Conservation (phyloP, 2,113 vertebrate genomes). For the Heloderma charlesbogerti region DNA sequence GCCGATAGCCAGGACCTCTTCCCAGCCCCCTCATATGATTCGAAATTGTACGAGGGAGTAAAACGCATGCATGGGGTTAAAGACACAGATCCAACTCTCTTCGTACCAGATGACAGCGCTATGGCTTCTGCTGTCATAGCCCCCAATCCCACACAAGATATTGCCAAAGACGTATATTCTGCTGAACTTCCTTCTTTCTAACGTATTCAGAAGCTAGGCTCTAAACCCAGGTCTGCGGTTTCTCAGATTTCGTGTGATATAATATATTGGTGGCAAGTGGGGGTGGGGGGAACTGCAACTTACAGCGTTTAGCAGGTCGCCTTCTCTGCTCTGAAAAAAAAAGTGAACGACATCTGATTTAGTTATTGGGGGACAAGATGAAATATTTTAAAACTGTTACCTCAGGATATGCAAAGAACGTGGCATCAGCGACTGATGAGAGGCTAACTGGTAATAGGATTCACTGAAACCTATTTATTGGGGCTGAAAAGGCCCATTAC, state of each 20-base stretch:
- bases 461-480: not conserved
- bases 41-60: not conserved
- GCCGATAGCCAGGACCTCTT: not conserved
- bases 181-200: not conserved
- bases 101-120: not conserved
- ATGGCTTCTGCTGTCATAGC: not conserved
- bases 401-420: not conserved
- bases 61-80: not conserved
- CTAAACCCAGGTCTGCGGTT: not conserved
- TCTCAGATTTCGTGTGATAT: not conserved
- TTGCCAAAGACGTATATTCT: not conserved
- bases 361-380: slow-evolving; percentile 28
- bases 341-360: slow-evolving; percentile 15
- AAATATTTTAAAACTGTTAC: not conserved
- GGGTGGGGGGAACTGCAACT: slow-evolving; percentile 51
- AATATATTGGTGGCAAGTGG: not conserved
- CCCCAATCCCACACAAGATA: not conserved
- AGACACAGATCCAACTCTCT: not conserved
- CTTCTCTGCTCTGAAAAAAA: slow-evolving; percentile 71
- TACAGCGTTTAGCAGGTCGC: slow-evolving; percentile 67
- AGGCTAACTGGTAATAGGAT: not conserved
- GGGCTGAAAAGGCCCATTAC: not conserved
- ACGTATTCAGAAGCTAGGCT: not conserved
- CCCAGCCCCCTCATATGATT: too few relatives aligned
- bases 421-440: not conserved